Evolutionary conservation across 2,888 invertebrate species (phyloP), one percentile per base, ranked within the genome.

Genomic region (Drosophila quinaria): DNA sequence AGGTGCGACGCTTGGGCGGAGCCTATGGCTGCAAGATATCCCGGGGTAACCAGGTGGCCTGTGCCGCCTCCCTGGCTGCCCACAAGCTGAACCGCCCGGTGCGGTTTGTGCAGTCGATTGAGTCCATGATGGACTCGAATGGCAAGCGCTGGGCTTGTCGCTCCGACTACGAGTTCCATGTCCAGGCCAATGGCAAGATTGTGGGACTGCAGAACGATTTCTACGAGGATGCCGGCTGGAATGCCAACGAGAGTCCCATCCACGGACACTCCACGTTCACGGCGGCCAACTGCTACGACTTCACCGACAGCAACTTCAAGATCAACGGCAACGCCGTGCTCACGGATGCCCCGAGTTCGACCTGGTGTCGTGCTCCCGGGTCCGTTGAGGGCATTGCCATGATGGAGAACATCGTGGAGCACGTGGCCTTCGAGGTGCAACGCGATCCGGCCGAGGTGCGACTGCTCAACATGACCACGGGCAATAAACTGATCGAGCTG

Each of bases 11-110:
- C 35, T 75, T 97, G 3, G 98, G 98, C 4, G 98, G 98, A 8
- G 96, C 93, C 0, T 98, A 96, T 90, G 98, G 98, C 0, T 94
- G 94, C 0, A 98, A 98, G 65, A 95, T 97, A 61, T 93, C 94
- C 0, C 94, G 97, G 8, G 91, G 94, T 2, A 91, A 93, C 13
- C 93, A 94, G 13, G 90, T 95, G 0, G 94, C 96, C 0, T 94
- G 94, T 35, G 95, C 96, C 0, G 95, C 96, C 60, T 95, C 96
- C 0, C 86, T 98, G 13, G 97, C 95, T 0, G 95, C 96, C 0
- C 91, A 94, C 72, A 91, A 90, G 58, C 78, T 92, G 1, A 91
- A 94, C 79, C 93, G 95, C 29, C 96, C 97, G 0, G 95, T 96
- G 0, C 94, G 96, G 17, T 94, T 97, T 65, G 94, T 95, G 1